Base-by-base conservation (phyloP, 2,113 vertebrate genomes). In the Hypomesus transpacificus region DNA sequence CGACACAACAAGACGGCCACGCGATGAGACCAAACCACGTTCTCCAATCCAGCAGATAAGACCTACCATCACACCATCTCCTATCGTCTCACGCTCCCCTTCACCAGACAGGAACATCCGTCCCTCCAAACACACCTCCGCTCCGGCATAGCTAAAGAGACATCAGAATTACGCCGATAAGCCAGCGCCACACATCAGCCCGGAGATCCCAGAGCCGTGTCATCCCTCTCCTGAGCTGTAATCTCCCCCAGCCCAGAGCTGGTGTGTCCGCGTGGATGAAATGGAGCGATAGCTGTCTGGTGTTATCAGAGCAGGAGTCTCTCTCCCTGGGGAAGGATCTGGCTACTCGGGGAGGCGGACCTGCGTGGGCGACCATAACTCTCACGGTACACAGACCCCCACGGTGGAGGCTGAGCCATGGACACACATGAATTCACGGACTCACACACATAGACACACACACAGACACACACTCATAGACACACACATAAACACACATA, bases 241-340 rank as follows among this genome's bases (percentile, higher is more conserved):
- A 87, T 89, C 85, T 82, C 75, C 66, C 71, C 65, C 74, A 51
- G 75, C 14, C 26, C 9, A 64, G 82, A 79, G 82, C 73, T 68
- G 66, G 68, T 46, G 1, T 75, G 79, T 82, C 86, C 79, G 79
- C 46, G 62, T 16, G 80, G 80, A 88, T 86, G 79, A 89, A 83
- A 85, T 67, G 71, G 86, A 87, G 75, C 54, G 88, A 91, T 91
- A 83, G 78, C 80, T 87, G 85, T 88, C 86, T 66, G 50, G 26
- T 82, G 78, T 85, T 88, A 85, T 91, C 89, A 82, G 81, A 76
- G 39, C 81, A 81, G 83, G 59, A 81, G 75, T 83, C 85, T 79
- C 34, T 75, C 72, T 88, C 87, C 79, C 18, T 66, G 73, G 82
- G 81, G 89, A 82, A 73, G 84, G 79, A 85, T 85, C 52, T 67